Evolutionary conservation across 2,113 vertebrate genomes (phyloP).

Genomic region (Albula glossodonta): DNA sequence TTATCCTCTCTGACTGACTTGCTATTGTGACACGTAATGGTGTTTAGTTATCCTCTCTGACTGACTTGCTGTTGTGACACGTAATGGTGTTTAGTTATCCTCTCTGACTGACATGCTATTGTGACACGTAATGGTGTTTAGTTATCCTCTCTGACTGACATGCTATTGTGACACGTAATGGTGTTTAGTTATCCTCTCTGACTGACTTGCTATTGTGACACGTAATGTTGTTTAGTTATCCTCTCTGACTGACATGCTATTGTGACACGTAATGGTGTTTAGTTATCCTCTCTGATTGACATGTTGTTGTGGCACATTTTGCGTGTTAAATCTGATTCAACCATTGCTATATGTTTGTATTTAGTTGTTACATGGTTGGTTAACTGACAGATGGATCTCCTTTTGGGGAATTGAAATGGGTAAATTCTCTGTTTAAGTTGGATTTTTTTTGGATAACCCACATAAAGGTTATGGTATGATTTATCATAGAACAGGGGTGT

Average conservation of each 20-base stretch:
- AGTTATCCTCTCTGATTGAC: background rate
- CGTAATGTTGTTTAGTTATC: too few relatives aligned
- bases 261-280: too few relatives aligned
- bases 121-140: too few relatives aligned
- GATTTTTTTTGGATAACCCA: background rate
- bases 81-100: too few relatives aligned
- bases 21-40: constrained; percentile 21
- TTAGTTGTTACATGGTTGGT: constrained; percentile 52
- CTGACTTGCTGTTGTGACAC: too few relatives aligned
- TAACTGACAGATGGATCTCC: constrained; percentile 28
- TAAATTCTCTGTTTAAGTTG: background rate
- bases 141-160: too few relatives aligned
- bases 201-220: too few relatives aligned
- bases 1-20: constrained; percentile 1
- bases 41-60: too few relatives aligned
- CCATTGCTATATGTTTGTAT: constrained; percentile 47
- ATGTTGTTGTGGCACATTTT: constrained; percentile 32
- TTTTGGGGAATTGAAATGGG: background rate
- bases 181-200: too few relatives aligned
- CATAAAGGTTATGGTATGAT: background rate
- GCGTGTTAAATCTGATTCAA: constrained; percentile 37
- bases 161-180: too few relatives aligned
- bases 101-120: too few relatives aligned
- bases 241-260: too few relatives aligned
- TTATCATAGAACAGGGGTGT: constrained; percentile 9